These are phyloP conservation scores for Synodontis membranacea DNA, from an alignment of 2,113 vertebrate species.

Conservation along the genomic window DNA sequence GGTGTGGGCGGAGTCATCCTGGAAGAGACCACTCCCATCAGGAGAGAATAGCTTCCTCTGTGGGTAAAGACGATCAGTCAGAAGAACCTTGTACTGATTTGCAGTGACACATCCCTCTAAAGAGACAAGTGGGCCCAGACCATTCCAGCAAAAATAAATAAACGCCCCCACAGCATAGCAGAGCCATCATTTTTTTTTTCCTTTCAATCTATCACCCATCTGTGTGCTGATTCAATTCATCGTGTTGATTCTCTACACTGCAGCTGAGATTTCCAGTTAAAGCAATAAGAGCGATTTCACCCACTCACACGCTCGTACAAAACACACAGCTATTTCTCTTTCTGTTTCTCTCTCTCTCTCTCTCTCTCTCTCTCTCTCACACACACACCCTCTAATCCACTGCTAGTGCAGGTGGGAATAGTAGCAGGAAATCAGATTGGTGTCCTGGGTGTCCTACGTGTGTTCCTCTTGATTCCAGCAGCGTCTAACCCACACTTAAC, in stretches of 20 bases:
- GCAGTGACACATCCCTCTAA: not conserved
- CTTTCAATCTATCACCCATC: not conserved
- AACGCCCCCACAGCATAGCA: not conserved
- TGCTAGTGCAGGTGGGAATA: not conserved
- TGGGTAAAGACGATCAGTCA: not conserved
- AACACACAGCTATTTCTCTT: not conserved
- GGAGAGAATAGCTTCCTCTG: not conserved
- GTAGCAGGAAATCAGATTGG: not conserved
- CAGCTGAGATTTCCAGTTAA: not conserved
- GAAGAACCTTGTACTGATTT: not conserved
- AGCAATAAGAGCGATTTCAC: not conserved
- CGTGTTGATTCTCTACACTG: not conserved
- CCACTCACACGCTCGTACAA: not conserved
- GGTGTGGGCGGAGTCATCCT: not conserved
- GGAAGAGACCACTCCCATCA: not conserved
- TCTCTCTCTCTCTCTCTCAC: not conserved
- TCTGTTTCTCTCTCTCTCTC: not conserved
- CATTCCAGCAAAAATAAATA: conserved; percentile 7
- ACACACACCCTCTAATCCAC: conserved; percentile 4
- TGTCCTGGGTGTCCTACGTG: not conserved
- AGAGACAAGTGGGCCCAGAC: not conserved
- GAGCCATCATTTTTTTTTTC: not conserved
- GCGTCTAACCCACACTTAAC: not conserved
- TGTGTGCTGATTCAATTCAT: conserved; percentile 3
- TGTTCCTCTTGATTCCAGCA: not conserved